Percentiles rank a stretch among this genome's conserved stretches.
phyloP scores from a whole-genome alignment of 2,888 invertebrate species.

The Coenonympha glycerion region DNA sequence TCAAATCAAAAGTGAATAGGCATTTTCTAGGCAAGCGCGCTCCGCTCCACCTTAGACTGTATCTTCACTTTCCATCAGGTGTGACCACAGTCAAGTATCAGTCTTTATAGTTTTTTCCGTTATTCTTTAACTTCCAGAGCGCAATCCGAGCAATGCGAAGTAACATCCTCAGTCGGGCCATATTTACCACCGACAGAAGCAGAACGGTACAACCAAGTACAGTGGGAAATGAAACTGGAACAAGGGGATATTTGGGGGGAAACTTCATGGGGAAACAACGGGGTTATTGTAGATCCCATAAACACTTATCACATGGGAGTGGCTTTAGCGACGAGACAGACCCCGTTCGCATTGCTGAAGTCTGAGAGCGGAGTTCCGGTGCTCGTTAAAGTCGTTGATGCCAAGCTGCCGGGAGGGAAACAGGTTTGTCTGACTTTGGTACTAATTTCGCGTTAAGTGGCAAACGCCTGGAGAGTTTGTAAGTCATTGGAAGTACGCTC shows the following conservation, averaged over 20 bases:
- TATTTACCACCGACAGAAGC: conserved; percentile 42
- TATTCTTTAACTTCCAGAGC: conserved; percentile 5
- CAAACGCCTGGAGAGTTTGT: neutral
- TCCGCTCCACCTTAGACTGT: too few species aligned
- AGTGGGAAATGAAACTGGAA: conserved; percentile 38
- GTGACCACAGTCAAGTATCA: too few species aligned
- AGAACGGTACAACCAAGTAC: conserved; percentile 33
- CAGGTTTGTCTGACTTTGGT: conserved; percentile 48
- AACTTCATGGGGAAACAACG: conserved; percentile 47
- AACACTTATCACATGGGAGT: conserved; percentile 82
- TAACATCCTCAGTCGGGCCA: conserved; percentile 58
- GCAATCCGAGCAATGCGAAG: conserved; percentile 53
- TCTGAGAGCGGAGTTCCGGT: conserved; percentile 81
- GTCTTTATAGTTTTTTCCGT: too few species aligned
- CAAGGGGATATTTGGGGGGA: conserved; percentile 38
- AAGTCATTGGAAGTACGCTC: too few species aligned
- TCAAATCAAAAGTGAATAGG: too few species aligned
- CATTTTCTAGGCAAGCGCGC: too few species aligned
- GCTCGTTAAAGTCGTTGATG: conserved; percentile 80
- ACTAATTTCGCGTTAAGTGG: neutral
- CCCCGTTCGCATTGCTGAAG: conserved; percentile 82
- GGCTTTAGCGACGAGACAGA: conserved; percentile 78
- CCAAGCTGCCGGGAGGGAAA: conserved; percentile 64
- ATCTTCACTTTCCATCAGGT: too few species aligned
- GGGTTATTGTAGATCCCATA: conserved; percentile 82